Evolutionary conservation across 2,113 vertebrate genomes (phyloP).

Genomic region (Engystomops pustulosus): DNA sequence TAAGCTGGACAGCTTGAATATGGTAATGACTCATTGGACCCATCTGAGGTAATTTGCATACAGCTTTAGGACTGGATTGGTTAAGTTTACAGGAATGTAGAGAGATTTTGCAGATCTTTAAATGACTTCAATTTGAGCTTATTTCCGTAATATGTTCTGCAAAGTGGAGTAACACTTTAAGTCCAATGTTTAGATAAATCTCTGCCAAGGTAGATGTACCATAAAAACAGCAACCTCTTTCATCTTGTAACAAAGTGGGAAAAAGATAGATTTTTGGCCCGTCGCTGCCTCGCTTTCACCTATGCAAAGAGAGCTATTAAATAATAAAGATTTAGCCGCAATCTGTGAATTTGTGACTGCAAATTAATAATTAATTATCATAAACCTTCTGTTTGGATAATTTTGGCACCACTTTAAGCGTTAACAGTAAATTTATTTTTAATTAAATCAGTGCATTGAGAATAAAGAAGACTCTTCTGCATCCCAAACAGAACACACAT

Average conservation of each 20-base stretch:
- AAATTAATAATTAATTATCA: conserved; percentile 81
- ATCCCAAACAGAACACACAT: conserved; percentile 69
- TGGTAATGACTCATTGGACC: too few species aligned
- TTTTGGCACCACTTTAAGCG: conserved; percentile 76
- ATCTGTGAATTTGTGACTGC: conserved; percentile 66
- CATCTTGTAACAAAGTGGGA: neutral
- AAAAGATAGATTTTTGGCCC: conserved; percentile 65
- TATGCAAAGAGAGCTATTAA: conserved; percentile 73
- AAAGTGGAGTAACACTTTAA: neutral
- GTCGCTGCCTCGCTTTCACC: conserved; percentile 72
- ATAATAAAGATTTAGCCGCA: conserved; percentile 75
- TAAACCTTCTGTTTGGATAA: conserved; percentile 77
- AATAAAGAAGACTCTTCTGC: conserved; percentile 69
- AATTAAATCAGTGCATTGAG: conserved; percentile 78
- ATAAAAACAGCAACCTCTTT: too few species aligned
- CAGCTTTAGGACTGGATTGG: too few species aligned
- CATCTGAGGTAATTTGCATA: too few species aligned
- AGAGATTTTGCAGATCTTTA: too few species aligned
- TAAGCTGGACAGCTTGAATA: too few species aligned
- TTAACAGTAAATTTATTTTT: conserved; percentile 83
- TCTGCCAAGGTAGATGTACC: neutral
- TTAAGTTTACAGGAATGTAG: too few species aligned
- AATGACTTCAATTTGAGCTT: too few species aligned
- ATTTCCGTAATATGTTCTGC: too few species aligned
- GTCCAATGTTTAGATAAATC: neutral